Evolutionary conservation across 2,888 invertebrate genomes (phyloP), one percentile per base, ranked within the genome.

Genomic region (Coleophora deauratella): DNA sequence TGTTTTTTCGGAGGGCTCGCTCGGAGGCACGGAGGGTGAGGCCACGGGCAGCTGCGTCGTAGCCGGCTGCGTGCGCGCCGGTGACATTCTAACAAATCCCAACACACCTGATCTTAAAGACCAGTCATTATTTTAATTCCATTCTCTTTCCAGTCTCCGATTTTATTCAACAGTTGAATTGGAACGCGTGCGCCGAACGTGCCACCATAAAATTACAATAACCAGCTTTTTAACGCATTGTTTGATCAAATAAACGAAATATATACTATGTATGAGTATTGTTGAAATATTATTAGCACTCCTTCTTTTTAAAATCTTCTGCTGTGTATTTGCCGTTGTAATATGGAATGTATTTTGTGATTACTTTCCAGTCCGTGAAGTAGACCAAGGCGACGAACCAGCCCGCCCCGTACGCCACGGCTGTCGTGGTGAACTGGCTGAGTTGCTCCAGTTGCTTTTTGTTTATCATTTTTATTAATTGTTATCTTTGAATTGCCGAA

Each of bases 341-440:
- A 68, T 88, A 91, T 6, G 95, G 95, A 40, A 95, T 67, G 62
- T 89, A 90, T 49, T 88, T 87, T 27, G 90, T 79, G 10, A 94
- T 67, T 9, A 86, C 59, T 66, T 89, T 91, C 94, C 94, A 95
- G 57, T 95, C 94, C 0, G 93, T 93, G 38, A 91, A 70, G 64
- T 92, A 95, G 1, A 90, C 56, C 10, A 90, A 41, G 0, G 70
- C 73, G 9, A 88, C 54, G n/a, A 87, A 68, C 31, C 85, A 86
- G 0, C 89, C 84, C 28, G 87, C 66, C 14, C 92, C 91, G 62
- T 88, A 95, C 0, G 75, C 63, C 3, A 79, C 51, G 4, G 85
- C 78, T 8, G 91, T 88, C 1, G 88, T 85, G 32, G 87, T 49
- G 86, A 72, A 74, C 33, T 56, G 53, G 11, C 57, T 52, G 1